phyloP scores from a whole-genome alignment of 2,797 vertebrate genomes.

The Phoeniculus purpureus region DNA sequence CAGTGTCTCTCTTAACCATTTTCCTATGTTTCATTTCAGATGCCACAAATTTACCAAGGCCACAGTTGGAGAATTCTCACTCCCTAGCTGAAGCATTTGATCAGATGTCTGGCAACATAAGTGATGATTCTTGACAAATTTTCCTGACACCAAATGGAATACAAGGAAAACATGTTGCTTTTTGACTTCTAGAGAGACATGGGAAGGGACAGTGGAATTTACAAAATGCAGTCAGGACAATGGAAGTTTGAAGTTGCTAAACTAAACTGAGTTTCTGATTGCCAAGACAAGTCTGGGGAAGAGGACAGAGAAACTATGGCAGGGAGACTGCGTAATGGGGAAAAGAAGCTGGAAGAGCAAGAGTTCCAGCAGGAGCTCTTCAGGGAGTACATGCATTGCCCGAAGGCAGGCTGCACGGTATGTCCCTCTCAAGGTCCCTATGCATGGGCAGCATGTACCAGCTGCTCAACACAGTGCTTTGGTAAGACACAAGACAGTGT shows the following conservation, averaged over 20 bases:
- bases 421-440: conserved; percentile 65
- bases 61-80: conserved; percentile 53
- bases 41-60: conserved; percentile 21
- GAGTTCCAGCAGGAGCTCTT: conserved; percentile 68
- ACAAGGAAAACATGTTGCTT: conserved; percentile 48
- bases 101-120: conserved; percentile 53
- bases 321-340: conserved; percentile 66
- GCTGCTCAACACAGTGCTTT: conserved; percentile 54
- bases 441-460: conserved; percentile 39
- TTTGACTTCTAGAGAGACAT: conserved; percentile 62
- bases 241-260: conserved; percentile 50
- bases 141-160: conserved; percentile 59
- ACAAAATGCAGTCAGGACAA: conserved; percentile 41
- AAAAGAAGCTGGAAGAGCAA: conserved; percentile 68
- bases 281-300: conserved; percentile 63
- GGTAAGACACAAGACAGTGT: conserved; percentile 13
- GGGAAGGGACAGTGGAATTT: conserved; percentile 64
- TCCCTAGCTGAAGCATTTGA: conserved; percentile 54
- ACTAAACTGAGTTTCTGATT: conserved; percentile 63
- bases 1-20: conserved; percentile 20
- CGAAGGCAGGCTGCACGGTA: conserved; percentile 67
- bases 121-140: conserved; percentile 55
- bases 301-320: conserved; percentile 68
- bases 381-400: conserved; percentile 68
- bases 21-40: conserved; percentile 70